Evolutionary conservation across 2,888 invertebrate species (phyloP), one percentile per base, ranked within the genome.

Genomic region (Saturnia pavonia): DNA sequence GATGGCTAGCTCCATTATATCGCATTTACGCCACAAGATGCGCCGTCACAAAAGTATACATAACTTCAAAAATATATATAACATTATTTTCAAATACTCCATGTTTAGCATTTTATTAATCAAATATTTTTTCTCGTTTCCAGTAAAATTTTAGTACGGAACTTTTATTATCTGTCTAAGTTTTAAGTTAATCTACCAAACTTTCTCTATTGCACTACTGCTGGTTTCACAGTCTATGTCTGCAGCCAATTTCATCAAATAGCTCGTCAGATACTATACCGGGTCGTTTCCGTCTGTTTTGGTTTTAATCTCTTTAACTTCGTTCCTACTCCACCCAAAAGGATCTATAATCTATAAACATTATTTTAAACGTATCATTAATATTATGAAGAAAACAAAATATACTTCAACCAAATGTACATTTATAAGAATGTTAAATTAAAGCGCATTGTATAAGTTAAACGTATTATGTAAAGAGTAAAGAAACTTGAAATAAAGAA

Each of bases 191-290:
- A 54, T 68, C 68, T 68, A 22, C 40, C 16, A 54, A 68, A 68
- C 54, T 68, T 68, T 68, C 51, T 63, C 48, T 40, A 45, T 54
- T 51, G 27, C 67, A 68, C 68, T 45, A 70, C 57, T 27, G n/a
- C 65, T 22, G 48, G 54, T 68, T 63, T 54, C 51, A 42, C 71
- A 71, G 63, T 68, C 63, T 68, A 71, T 68, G 71, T 68, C 68
- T 60, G 68, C 68, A 65, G 65, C 68, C 68, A 71, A 71, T 71
- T 71, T 71, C 68, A 48, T 63, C 65, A 68, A 71, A 71, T 68
- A 68, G 71, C 65, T 68, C 25, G 54, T 51, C 66, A 70, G 54
- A 70, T 70, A 70, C 67, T 70, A 27, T 25, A 70, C 27, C 42
- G 40, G 65, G 57, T 71, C 40, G 51, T 65, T 71, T 54, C 54